Base-by-base conservation (phyloP, 2,888 invertebrate species). In the Tyria jacobaeae region DNA sequence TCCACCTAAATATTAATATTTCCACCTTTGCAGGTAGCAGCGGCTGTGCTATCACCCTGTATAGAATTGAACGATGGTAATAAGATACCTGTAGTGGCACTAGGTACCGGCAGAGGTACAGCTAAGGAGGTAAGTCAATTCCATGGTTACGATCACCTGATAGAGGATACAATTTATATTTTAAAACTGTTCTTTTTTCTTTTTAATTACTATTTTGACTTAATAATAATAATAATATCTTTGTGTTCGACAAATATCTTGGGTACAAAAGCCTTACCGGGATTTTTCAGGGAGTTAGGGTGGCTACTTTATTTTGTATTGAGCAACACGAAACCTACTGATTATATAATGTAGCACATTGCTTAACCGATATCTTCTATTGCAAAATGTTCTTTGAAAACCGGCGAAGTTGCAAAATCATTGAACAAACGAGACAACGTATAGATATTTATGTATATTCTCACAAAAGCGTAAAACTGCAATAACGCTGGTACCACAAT, bases 61-160 rank as follows among this genome's bases (percentile, higher is more conserved):
- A 77, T 85, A 27, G 75, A 83, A 37, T 78, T 94, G 27, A 92
- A 88, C 31, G 92, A 94, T 87, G 94, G 93, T 0, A 85, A 90
- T 64, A 82, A 82, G 62, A 91, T 94, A 50, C 94, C 94, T 0
- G 75, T 87, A 7, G 75, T 94, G 1, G 94, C 93, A n/a, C 71
- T 94, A 27, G 94, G 94, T 0, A 94, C 94, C 0, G 93, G 93
- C 25, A 84, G 91, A 67, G 90, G 91, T 7, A 92, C 92, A 5
- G 87, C 90, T 50, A 81, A 81, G 44, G 80, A 84, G 73, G 92
- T 91, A 66, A 81, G 80, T 41, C 14, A 27, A 44, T 6, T 21
- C 12, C 10, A 17, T 3, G 1, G 17, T 2, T 41, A 21, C 12
- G 44, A 44, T 21, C 10, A 17, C 9, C 2, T 41, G 17, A 7